phyloP scores from a whole-genome alignment of 2,888 invertebrate species.

The Parnassius apollo region DNA sequence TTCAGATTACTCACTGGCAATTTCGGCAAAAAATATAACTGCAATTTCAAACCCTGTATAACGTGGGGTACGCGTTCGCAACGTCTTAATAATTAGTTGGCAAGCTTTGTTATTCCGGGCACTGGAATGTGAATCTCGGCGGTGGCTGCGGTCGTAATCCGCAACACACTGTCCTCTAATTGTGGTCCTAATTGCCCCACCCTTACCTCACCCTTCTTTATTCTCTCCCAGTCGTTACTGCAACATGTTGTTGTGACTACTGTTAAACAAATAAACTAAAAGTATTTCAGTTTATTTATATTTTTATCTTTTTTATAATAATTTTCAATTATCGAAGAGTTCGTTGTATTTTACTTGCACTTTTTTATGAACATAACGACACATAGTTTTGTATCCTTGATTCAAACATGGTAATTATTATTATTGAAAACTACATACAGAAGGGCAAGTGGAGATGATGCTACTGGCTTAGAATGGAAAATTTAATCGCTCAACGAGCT shows the following conservation, averaged over 20 bases:
- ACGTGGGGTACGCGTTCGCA: conserved; percentile 42
- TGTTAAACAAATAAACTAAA: conserved; percentile 32
- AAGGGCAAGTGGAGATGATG: too few species aligned
- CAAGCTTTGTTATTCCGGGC: conserved; percentile 68
- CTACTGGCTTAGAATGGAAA: too few species aligned
- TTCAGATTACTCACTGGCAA: conserved; percentile 41
- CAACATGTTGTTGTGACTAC: conserved; percentile 35
- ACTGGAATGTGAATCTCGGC: conserved; percentile 65
- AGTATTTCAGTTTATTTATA: conserved; percentile 27
- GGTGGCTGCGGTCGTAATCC: conserved; percentile 70
- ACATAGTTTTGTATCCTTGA: too few species aligned
- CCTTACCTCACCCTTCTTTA: conserved; percentile 45
- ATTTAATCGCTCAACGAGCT: too few species aligned
- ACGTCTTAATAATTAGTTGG: conserved; percentile 76
- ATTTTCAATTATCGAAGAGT: too few species aligned
- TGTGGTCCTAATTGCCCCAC: conserved; percentile 75
- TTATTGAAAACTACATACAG: too few species aligned
- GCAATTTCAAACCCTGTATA: conserved; percentile 24
- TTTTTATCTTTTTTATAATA: too few species aligned
- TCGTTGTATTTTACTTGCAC: too few species aligned
- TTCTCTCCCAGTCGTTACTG: conserved; percentile 34
- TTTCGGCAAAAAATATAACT: conserved; percentile 42
- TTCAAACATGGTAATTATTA: too few species aligned
- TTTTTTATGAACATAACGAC: too few species aligned
- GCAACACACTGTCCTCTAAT: conserved; percentile 79